Evolutionary conservation across 2,113 vertebrate species (phyloP).

Genomic region (Stictonetta naevosa): DNA sequence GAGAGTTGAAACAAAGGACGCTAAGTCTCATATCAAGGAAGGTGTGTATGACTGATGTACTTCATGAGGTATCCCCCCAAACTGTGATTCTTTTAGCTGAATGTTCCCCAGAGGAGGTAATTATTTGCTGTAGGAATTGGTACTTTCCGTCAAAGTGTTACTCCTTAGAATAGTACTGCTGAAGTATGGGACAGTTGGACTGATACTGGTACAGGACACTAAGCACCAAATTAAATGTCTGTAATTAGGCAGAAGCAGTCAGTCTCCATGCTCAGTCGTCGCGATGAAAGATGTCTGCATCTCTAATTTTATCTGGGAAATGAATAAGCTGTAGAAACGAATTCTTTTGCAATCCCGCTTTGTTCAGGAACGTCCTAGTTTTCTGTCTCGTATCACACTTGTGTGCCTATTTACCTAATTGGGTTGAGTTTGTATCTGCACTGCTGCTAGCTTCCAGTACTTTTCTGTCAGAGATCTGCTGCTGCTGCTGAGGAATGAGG

Average conservation of each 20-base stretch:
- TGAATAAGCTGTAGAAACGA: background rate
- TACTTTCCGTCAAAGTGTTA: background rate
- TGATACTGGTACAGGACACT: background rate
- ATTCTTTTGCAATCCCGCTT: background rate
- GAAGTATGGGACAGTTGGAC: background rate
- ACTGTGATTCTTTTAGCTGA: background rate
- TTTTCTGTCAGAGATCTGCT: background rate
- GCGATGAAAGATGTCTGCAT: background rate
- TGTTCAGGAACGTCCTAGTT: background rate
- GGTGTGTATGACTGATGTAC: background rate
- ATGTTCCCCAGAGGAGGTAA: background rate
- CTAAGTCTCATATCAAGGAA: background rate
- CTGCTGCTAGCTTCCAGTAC: background rate
- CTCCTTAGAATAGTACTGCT: background rate
- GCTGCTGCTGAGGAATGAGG: background rate
- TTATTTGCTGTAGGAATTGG: background rate
- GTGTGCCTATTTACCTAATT: background rate
- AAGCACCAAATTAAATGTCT: background rate
- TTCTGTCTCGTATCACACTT: background rate
- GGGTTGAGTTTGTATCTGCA: background rate
- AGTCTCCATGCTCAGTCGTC: background rate
- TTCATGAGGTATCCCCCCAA: background rate
- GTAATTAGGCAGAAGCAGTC: background rate
- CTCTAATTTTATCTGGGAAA: constrained; percentile 25
- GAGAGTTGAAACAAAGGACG: background rate